Base-by-base conservation (phyloP, 2,888 invertebrate species). In the Drosophila nr. perissopoda region DNA sequence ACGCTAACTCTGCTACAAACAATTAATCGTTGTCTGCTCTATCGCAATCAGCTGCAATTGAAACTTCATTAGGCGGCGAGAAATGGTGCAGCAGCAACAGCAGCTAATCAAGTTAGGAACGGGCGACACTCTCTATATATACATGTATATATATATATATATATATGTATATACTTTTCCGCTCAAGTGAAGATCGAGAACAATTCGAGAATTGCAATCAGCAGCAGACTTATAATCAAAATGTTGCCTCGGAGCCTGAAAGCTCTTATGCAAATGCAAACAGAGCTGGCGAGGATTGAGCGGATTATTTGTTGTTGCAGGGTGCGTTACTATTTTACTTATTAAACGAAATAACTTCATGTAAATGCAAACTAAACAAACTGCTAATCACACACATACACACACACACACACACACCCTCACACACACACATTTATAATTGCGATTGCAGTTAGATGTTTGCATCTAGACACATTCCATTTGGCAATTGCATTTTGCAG, bases 361-460 rank as follows among this genome's bases (percentile, higher is more conserved):
- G 81, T 79, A 81, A 80, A 80, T 80, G 65, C 59, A 68, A 81
- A 69, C 73, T 78, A 81, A 80, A 79, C 81, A 78, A 70, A 63
- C 65, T 62, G 62, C 27, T 34, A 48, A 48, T 36, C 53, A 52
- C 40, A 61, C 51, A 69, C 42, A 48, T 38, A 66, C 27, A 59
- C 45, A 42, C n/a, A 45, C 27, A 33, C 4, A 31, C 34, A 45
- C 3, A 54, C 31, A 45, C 27, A 42, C 45, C 54, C 40, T 2
- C 8, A 45, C 18, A 21, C 27, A 33, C n/a, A 10, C 8, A 38
- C 10, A 58, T 42, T 45, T 21, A 36, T 51, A 42, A 31, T 40
- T 57, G 42, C 56, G 38, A 27, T 16, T 27, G 54, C 38, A 69
- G 56, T 27, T 53, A 38, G 18, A 40, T 38, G 58, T 36, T 52